Evolutionary conservation across 2,113 vertebrate species (phyloP), one percentile per base, ranked within the genome.

Genomic region (Mesitornis unicolor): DNA sequence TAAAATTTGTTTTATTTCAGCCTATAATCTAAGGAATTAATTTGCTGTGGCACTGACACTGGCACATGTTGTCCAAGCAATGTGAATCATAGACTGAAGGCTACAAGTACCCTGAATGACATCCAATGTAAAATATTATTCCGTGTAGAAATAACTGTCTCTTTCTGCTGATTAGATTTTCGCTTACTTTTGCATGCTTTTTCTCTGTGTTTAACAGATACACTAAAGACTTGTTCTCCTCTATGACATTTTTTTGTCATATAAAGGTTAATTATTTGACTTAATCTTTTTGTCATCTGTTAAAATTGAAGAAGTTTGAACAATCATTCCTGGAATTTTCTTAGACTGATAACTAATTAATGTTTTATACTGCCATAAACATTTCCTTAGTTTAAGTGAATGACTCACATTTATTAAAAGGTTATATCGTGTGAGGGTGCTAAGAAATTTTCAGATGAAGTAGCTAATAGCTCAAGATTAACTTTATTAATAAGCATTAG

Each of bases 311-410:
- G 56, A 40, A 96, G 33, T 88, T 96, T 93, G 81, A 98, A 89
- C 77, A 95, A 94, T 89, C 75, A 87, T 95, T 91, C 59, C 70
- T 96, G 77, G 25, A 85, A 82, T 97, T 80, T 93, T 93, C 69
- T 97, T 96, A 96, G 82, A 92, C 87, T 95, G 93, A 88, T 90
- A 97, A 92, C 92, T 97, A 97, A 97, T 97, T 95, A 93, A 81
- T 93, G 64, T 93, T 97, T 97, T 97, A 95, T 43, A 86, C 40
- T 95, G 84, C 35, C 60, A 95, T 96, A 96, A 98, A 89, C 54
- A 95, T 94, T 89, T 96, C 90, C 95, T 97, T 76, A 91, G 75
- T 97, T 97, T 95, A 89, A 95, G 74, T 67, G 51, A 94, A 89
- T 95, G 87, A 97, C 68, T 97, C 85, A 94, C 51, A 36, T 93